These are phyloP conservation scores for Holotrichia oblita DNA, from an alignment of 1,140 invertebrate genomes.

Conservation along the genomic window DNA sequence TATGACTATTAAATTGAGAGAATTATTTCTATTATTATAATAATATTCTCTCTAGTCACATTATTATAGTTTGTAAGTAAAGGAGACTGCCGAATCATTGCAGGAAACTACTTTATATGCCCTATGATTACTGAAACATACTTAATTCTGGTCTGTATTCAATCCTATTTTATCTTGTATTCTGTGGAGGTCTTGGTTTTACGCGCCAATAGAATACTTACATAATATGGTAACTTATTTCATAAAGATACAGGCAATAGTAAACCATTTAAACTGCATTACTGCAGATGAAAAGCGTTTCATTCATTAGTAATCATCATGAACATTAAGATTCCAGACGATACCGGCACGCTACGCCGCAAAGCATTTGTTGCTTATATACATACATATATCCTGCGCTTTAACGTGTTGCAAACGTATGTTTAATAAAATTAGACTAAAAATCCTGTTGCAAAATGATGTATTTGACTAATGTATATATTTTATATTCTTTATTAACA, in stretches of 20 bases:
- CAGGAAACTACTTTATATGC: not conserved
- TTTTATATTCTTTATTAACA: slow-evolving; percentile 16
- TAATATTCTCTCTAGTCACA: no score
- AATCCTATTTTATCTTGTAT: not conserved
- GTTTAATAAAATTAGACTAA: not conserved
- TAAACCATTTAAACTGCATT: slow-evolving; percentile 32
- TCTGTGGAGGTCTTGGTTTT: not conserved
- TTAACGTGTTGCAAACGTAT: not conserved
- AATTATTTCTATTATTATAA: no score
- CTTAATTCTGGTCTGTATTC: not conserved
- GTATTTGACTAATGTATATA: not conserved
- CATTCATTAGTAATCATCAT: slow-evolving; percentile 23
- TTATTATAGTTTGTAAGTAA: no score
- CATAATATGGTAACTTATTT: not conserved
- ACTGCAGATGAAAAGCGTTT: slow-evolving; percentile 10
- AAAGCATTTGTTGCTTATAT: not conserved
- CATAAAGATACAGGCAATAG: not conserved
- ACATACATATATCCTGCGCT: no score
- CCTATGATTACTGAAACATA: not conserved
- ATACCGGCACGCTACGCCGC: not conserved
- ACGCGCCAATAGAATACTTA: not conserved
- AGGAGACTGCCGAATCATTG: not conserved
- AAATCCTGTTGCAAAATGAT: not conserved
- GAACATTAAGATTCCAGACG: slow-evolving; percentile 9
- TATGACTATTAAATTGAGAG: not conserved